Conservation (phyloP, 2,888 invertebrate species). For the Habrosyne pyritoides region DNA sequence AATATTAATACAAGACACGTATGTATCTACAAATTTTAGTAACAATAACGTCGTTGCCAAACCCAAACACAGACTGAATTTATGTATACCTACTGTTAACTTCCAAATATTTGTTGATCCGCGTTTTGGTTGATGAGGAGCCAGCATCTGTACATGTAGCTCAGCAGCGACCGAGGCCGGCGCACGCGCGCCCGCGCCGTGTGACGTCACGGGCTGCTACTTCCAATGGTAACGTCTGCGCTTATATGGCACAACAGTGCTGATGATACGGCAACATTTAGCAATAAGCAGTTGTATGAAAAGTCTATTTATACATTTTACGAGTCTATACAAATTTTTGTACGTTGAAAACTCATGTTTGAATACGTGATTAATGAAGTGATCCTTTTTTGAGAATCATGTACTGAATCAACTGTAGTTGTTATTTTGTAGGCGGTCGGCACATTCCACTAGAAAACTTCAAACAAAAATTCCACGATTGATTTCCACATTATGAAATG, state of each 20-base stretch:
- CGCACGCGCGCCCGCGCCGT: conserved; percentile 17
- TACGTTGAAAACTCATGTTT: conserved; percentile 77
- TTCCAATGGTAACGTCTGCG: conserved; percentile 42
- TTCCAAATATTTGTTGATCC: conserved; percentile 54
- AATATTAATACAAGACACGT: conserved; percentile 31
- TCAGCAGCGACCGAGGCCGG: conserved; percentile 16
- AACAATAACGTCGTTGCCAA: conserved; percentile 78
- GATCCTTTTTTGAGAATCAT: conserved; percentile 83
- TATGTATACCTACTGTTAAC: conserved; percentile 72
- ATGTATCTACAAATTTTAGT: conserved; percentile 40
- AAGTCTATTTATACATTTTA: conserved; percentile 83
- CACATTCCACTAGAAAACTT: conserved; percentile 82
- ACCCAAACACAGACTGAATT: conserved; percentile 78
- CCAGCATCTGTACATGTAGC: neutral
- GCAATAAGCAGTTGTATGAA: conserved; percentile 83
- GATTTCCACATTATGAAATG: conserved; percentile 78
- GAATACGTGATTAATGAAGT: conserved; percentile 73
- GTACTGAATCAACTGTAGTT: conserved; percentile 79
- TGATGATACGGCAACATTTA: conserved; percentile 69
- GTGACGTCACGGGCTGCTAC: conserved; percentile 33
- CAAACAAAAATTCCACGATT: conserved; percentile 78
- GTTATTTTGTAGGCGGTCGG: conserved; percentile 81
- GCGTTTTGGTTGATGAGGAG: conserved; percentile 22
- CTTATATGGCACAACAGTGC: conserved; percentile 41
- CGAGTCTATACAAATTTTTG: conserved; percentile 83